Base-by-base conservation (phyloP, 1,140 invertebrate genomes). In the Gryon sp. region DNA sequence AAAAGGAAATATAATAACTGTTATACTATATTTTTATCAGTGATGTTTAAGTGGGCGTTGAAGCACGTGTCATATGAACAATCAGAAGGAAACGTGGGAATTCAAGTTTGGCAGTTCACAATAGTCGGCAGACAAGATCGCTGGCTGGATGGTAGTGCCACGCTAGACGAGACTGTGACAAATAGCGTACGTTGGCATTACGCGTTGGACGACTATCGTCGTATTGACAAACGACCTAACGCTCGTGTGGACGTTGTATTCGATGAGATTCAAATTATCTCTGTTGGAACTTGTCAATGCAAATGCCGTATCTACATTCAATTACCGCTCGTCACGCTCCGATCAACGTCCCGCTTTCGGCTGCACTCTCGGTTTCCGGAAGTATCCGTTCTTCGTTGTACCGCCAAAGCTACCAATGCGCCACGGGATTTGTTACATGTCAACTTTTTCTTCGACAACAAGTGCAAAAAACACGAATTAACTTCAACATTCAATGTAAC, bases 221-320 rank as follows among this genome's bases (percentile, higher is more conserved):
- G 82, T 87, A 87, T 88, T 88, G 86, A 88, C 86, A 88, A 87
- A 88, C 86, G 85, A 87, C 82, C 86, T 81, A 86, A 75, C 72
- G 66, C 84, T 76, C 82, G 80, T 82, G 82, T 84, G 80, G 81
- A 83, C 78, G 80, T 82, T 85, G 83, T 81, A 83, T 87, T 87
- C 85, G 83, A 88, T 84, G 86, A 87, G 85, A 88, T 88, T 88
- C 86, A 83, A 88, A 88, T 88, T 88, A 88, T 88, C 86, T 88
- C 84, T 86, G 84, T 82, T 85, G 82, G 82, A 88, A 81, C 86
- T 87, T 87, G 86, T 87, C 86, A 88, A 87, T 88, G 87, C 86
- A 87, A 88, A 88, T 88, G 84, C 83, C 81, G 83, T 86, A 84
- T 81, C 85, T 87, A 85, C 86, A 86, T 87, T 88, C 86, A 87